phyloP scores from a whole-genome alignment of 1,140 invertebrate genomes.

The Ctenoplectra terminalis region DNA sequence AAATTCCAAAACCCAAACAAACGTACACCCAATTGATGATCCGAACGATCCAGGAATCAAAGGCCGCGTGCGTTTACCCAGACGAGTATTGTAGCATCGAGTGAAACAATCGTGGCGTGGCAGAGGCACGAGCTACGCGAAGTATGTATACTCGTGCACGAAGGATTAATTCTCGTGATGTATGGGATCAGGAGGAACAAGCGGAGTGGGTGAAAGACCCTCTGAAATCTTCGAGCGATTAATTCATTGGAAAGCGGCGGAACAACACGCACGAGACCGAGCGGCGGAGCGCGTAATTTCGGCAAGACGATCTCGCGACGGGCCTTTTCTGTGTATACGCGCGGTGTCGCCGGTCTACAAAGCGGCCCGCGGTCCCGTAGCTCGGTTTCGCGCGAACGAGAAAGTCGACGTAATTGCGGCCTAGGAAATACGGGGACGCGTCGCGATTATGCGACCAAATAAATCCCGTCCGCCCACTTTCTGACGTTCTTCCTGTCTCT shows the following conservation, averaged over 20 bases:
- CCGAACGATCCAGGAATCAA: neutral
- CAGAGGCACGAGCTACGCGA: neutral
- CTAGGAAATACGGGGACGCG: constrained; percentile 34
- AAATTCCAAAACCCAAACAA: neutral
- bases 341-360: constrained; percentile 8
- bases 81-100: neutral
- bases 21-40: neutral
- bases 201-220: neutral
- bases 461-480: constrained; percentile 34
- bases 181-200: neutral
- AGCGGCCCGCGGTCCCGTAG: constrained; percentile 3
- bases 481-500: constrained; percentile 63
- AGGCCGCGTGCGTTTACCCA: neutral
- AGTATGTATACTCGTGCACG: neutral
- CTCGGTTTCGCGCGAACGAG: constrained; percentile 34
- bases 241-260: constrained; percentile 29
- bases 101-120: constrained; percentile 4
- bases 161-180: constrained; percentile 26
- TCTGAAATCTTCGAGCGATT: constrained; percentile 42
- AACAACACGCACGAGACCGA: constrained; percentile 9
- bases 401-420: constrained; percentile 57
- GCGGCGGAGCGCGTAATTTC: constrained; percentile 2
- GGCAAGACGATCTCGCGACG: constrained; percentile 16
- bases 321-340: neutral
- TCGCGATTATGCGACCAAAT: constrained; percentile 42